Evolutionary conservation across 2,888 invertebrate species (phyloP).

Genomic region (Netelia melanura): DNA sequence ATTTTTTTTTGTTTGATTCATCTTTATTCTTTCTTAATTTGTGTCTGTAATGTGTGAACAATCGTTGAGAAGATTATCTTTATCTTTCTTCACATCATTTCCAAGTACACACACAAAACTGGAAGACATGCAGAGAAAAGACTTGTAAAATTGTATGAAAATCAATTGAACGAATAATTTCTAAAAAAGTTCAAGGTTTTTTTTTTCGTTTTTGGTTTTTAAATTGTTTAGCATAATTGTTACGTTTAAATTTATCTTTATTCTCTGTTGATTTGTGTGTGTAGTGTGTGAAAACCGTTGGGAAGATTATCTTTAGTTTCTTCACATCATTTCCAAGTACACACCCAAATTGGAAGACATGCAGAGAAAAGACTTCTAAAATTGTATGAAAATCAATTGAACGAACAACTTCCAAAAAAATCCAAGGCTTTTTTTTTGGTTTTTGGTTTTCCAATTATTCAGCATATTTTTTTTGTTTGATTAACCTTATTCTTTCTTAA

Average conservation of each 20-base stretch:
- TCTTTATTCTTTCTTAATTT: not conserved
- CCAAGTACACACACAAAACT: slow-evolving; percentile 38
- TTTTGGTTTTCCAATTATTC: not conserved
- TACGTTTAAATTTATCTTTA: too few relatives aligned
- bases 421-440: not conserved
- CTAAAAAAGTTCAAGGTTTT: not conserved
- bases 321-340: slow-evolving; percentile 44
- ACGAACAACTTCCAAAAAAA: too few relatives aligned
- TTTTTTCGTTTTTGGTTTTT: not conserved
- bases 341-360: slow-evolving; percentile 22
- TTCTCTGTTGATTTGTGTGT: not conserved
- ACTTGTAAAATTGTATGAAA: not conserved
- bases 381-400: not conserved
- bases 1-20: not conserved
- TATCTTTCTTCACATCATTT: slow-evolving; percentile 28
- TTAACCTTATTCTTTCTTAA: not conserved
- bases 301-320: not conserved
- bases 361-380: not conserved
- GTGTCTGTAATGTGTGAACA: not conserved
- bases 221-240: not conserved
- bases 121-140: slow-evolving; percentile 5
- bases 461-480: not conserved
- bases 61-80: not conserved
- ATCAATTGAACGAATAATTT: too few relatives aligned
- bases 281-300: too few relatives aligned